Conservation (phyloP, 1,140 invertebrate species). For the Spodoptera litura region DNA sequence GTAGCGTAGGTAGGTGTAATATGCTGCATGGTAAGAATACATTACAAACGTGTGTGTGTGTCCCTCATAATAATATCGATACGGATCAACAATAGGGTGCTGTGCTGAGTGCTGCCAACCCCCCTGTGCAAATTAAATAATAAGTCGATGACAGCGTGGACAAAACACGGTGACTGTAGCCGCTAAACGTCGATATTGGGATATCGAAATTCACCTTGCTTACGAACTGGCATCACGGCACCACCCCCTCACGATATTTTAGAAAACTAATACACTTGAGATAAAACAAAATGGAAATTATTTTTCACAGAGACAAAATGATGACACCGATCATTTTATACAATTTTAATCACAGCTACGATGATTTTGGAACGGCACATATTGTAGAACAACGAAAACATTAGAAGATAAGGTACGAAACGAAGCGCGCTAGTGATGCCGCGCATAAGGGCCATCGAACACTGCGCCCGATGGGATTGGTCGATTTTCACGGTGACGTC, state of each 20-base stretch:
- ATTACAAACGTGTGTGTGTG: slow-evolving; percentile 5
- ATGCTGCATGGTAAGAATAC: slow-evolving; percentile 6
- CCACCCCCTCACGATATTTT: slow-evolving; percentile 82
- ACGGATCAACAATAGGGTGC: slow-evolving; percentile 59
- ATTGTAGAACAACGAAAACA: slow-evolving; percentile 78
- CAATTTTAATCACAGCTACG: slow-evolving; percentile 71
- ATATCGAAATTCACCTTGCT: slow-evolving; percentile 83
- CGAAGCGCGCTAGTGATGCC: slow-evolving; percentile 76
- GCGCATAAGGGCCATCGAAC: slow-evolving; percentile 74
- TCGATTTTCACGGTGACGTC: slow-evolving; percentile 85
- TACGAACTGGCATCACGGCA: slow-evolving; percentile 86
- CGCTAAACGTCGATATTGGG: slow-evolving; percentile 48
- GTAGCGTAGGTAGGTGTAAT: not conserved
- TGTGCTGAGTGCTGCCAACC: slow-evolving; percentile 47
- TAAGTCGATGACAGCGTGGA: slow-evolving; percentile 42
- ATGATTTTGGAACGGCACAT: slow-evolving; percentile 74
- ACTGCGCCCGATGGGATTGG: slow-evolving; percentile 81
- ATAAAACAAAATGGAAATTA: slow-evolving; percentile 76
- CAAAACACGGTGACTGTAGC: slow-evolving; percentile 39
- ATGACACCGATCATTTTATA: slow-evolving; percentile 72
- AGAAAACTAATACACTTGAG: slow-evolving; percentile 76
- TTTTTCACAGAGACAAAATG: slow-evolving; percentile 64
- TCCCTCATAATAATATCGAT: slow-evolving; percentile 58
- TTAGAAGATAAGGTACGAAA: slow-evolving; percentile 70
- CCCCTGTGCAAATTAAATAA: slow-evolving; percentile 50